Percentiles rank a stretch among this genome's conserved stretches.
Evolutionary conservation across 2,797 vertebrate species (phyloP).

Genomic region (Anguilla megastoma): DNA sequence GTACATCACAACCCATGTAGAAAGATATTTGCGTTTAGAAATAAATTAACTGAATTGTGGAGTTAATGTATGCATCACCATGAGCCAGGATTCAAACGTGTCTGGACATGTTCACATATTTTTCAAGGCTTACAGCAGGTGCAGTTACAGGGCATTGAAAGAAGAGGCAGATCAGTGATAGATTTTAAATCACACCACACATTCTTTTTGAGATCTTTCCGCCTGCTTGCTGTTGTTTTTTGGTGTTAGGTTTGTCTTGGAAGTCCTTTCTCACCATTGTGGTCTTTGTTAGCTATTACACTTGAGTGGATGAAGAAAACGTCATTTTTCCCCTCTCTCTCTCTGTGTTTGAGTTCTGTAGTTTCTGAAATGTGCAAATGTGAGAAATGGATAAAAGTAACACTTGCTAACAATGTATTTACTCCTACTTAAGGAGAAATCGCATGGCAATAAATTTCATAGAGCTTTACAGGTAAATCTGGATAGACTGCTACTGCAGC

Average conservation of each 20-base stretch:
- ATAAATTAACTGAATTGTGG: background rate
- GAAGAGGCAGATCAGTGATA: conserved; percentile 5
- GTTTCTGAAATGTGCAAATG: background rate
- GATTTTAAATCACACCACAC: conserved; percentile 22
- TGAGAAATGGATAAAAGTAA: background rate
- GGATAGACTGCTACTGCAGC: background rate
- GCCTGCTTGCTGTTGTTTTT: conserved; percentile 12
- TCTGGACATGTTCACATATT: conserved; percentile 52
- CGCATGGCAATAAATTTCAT: background rate
- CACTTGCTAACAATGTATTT: background rate
- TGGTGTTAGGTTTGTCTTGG: background rate
- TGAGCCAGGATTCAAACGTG: conserved; percentile 42
- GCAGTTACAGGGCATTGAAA: conserved; percentile 26
- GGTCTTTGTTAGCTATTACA: background rate
- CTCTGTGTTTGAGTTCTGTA: background rate
- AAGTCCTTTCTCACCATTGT: background rate
- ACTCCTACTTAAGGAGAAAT: background rate
- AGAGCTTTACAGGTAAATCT: background rate
- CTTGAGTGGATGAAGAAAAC: background rate
- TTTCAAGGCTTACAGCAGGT: conserved; percentile 43
- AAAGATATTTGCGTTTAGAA: background rate
- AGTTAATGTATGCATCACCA: background rate
- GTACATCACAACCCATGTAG: background rate
- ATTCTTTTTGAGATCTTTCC: background rate
- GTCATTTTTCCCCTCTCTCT: background rate